phyloP scores from a whole-genome alignment of 1,140 invertebrate genomes.

The Drosophila oshimai region DNA sequence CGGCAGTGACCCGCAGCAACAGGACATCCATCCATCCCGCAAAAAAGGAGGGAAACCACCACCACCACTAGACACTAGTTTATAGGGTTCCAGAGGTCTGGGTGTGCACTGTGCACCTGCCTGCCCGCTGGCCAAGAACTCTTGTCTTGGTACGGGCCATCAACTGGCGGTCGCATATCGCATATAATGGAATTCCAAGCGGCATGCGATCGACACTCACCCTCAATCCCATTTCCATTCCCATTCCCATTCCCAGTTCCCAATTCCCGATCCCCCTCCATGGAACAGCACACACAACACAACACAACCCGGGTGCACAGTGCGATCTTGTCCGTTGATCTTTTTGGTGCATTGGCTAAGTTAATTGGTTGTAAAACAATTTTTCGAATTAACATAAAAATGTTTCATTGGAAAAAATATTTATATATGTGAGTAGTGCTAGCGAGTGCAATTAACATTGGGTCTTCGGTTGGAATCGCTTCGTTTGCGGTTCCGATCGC shows the following conservation, averaged over 20 bases:
- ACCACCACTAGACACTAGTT: background rate
- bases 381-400: slow-evolving; percentile 81
- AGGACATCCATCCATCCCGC: slow-evolving; percentile 26
- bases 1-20: slow-evolving; percentile 60
- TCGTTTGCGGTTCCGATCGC: slow-evolving; percentile 61
- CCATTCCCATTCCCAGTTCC: background rate
- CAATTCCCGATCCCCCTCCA: slow-evolving; percentile 5
- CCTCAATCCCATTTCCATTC: background rate
- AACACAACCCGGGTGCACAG: background rate
- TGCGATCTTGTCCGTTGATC: slow-evolving; percentile 79
- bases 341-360: slow-evolving; percentile 80
- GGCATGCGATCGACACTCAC: slow-evolving; percentile 60
- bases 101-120: slow-evolving; percentile 57
- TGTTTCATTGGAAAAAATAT: slow-evolving; percentile 80
- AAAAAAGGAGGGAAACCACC: slow-evolving; percentile 7
- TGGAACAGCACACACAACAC: slow-evolving; percentile 4
- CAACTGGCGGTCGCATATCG: slow-evolving; percentile 49
- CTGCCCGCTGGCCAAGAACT: slow-evolving; percentile 61
- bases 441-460: slow-evolving; percentile 43
- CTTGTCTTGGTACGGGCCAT: slow-evolving; percentile 32
- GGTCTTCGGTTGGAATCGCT: slow-evolving; percentile 28
- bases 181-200: slow-evolving; percentile 72
- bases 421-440: background rate
- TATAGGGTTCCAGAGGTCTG: background rate
- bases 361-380: slow-evolving; percentile 81